Evolutionary conservation across 2,113 vertebrate genomes (phyloP).

Genomic region (Burhinus bistriatus): DNA sequence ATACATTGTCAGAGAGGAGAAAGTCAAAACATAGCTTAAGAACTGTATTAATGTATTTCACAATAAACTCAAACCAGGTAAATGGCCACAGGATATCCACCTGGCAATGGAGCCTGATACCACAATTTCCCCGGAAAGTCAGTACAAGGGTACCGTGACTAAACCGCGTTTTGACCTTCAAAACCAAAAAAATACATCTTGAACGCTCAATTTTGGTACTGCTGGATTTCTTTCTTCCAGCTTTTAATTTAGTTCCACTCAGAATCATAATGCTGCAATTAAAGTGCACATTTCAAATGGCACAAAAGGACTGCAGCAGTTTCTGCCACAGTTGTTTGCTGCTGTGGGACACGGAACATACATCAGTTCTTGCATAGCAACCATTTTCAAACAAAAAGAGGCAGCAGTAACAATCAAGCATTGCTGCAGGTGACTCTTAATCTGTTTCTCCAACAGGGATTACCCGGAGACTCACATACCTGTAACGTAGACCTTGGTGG

Average conservation of each 20-base stretch:
- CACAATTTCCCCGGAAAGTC: conserved; percentile 4
- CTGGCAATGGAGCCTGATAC: background rate
- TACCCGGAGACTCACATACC: background rate
- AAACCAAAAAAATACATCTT: background rate
- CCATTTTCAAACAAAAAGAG: conserved; percentile 19
- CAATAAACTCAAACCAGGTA: conserved; percentile 28
- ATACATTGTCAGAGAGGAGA: background rate
- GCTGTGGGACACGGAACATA: background rate
- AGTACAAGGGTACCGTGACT: background rate
- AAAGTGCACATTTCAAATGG: background rate
- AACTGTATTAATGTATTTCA: conserved; percentile 1
- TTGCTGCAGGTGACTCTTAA: background rate
- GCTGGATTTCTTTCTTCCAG: background rate
- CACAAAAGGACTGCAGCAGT: background rate
- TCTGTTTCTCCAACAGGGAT: background rate
- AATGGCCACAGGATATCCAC: background rate
- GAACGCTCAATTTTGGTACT: background rate
- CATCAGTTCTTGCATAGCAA: background rate
- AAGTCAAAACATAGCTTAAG: conserved; percentile 40
- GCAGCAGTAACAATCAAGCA: background rate
- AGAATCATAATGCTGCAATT: background rate
- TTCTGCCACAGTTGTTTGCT: background rate
- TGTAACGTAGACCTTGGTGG: background rate
- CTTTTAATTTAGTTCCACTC: background rate
- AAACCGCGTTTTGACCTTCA: background rate